A percentile compares a stretch with the other conserved stretches of the same genome.
These are phyloP conservation scores for Dasyurus viverrinus DNA, from an alignment of 2,113 vertebrate genomes.

Conservation along the genomic window DNA sequence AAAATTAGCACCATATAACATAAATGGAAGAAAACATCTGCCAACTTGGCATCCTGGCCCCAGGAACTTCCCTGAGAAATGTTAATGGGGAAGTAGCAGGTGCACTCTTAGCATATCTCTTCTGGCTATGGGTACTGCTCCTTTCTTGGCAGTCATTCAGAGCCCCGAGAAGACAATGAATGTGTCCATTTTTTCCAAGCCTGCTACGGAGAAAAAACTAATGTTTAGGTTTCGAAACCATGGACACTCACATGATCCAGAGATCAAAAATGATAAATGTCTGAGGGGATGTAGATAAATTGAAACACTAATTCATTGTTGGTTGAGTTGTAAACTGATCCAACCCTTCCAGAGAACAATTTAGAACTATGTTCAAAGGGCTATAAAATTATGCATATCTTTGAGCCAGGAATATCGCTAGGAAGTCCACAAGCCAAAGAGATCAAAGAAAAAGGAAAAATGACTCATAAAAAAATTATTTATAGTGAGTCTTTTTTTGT, in stretches of 20 bases:
- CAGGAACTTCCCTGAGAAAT: not conserved
- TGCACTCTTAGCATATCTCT: not conserved
- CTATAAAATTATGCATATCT: not conserved
- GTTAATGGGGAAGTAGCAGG: not conserved
- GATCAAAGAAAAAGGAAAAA: not conserved
- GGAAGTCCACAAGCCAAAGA: not conserved
- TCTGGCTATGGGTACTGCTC: not conserved
- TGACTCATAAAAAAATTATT: not conserved
- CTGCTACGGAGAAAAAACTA: not conserved
- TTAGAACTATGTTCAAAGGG: not conserved
- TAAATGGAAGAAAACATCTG: conserved; percentile 65
- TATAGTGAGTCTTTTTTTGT: not conserved
- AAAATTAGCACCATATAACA: conserved; percentile 45
- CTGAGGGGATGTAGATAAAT: not conserved
- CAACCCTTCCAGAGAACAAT: not conserved
- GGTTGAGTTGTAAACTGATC: not conserved
- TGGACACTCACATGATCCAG: not conserved
- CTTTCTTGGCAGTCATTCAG: not conserved
- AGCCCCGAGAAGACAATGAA: not conserved
- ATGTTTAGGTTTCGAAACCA: not conserved
- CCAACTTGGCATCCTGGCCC: conserved; percentile 61
- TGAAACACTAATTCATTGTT: not conserved
- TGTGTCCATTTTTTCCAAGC: not conserved
- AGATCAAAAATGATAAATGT: not conserved
- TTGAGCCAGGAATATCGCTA: not conserved